These are phyloP conservation scores for Steinernema carpocapsae DNA, from an alignment of 2,888 invertebrate genomes.

Conservation along the genomic window DNA sequence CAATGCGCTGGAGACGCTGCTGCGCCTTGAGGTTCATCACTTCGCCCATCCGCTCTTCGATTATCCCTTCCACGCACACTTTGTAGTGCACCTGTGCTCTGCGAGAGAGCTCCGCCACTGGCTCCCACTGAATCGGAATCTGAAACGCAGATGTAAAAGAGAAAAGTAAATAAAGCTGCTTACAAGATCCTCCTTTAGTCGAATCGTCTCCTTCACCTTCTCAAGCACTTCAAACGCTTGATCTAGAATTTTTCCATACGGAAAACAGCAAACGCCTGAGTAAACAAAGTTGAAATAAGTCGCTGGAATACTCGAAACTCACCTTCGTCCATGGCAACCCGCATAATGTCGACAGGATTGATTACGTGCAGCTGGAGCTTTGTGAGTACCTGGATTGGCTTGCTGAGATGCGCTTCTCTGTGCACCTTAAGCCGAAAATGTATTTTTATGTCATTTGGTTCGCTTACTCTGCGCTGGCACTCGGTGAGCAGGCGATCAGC, in stretches of 20 bases:
- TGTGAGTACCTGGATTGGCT: conserved; percentile 60
- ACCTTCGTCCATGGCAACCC: conserved; percentile 67
- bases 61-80: conserved; percentile 54
- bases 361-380: conserved; percentile 65
- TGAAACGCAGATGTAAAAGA: neutral
- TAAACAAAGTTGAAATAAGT: neutral
- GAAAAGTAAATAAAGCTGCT: neutral
- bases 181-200: conserved; percentile 43
- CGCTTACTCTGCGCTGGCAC: conserved; percentile 44
- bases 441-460: neutral
- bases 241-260: conserved; percentile 65
- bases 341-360: conserved; percentile 65
- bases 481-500: conserved; percentile 49
- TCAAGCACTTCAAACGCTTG: conserved; percentile 59
- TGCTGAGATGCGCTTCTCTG: conserved; percentile 47
- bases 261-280: conserved; percentile 66
- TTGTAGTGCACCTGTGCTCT: conserved; percentile 61
- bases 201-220: conserved; percentile 41
- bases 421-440: conserved; percentile 31
- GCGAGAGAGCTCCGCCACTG: conserved; percentile 56
- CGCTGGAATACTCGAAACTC: neutral
- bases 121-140: conserved; percentile 50
- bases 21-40: conserved; percentile 62
- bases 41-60: conserved; percentile 64
- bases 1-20: conserved; percentile 63